A percentile compares a stretch with the other conserved stretches of the same genome.
Conservation (phyloP, 2,113 vertebrate genomes). For the Sinocyclocheilus anophthalmus region DNA sequence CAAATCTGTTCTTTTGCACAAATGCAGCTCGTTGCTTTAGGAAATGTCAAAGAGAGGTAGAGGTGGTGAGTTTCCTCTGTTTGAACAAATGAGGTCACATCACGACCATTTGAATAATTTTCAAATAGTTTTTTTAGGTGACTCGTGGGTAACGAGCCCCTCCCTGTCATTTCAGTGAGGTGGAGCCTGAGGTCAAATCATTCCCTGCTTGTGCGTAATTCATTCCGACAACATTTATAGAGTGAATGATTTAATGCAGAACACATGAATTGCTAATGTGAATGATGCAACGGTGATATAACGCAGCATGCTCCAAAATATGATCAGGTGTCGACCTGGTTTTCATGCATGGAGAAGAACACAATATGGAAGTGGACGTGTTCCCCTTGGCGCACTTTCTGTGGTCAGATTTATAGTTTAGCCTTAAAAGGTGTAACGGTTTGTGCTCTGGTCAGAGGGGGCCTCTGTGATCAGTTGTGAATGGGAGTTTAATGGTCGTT, state of each 20-base stretch:
- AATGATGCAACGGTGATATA: conserved; percentile 33
- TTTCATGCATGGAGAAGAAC: conserved; percentile 9
- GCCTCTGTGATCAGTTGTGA: background rate
- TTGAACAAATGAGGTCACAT: conserved; percentile 58
- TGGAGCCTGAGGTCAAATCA: conserved; percentile 50
- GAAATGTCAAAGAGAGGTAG: conserved; percentile 47
- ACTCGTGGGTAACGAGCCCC: conserved; percentile 26
- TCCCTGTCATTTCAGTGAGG: conserved; percentile 11
- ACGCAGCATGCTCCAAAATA: conserved; percentile 3
- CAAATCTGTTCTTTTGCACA: conserved; percentile 30
- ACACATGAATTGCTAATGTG: conserved; percentile 46
- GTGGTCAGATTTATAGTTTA: conserved; percentile 16
- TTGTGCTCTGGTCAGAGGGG: conserved; percentile 6
- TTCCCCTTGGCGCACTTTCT: conserved; percentile 14
- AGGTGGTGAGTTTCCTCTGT: conserved; percentile 34
- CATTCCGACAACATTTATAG: conserved; percentile 37
- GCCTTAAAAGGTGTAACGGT: conserved; percentile 3
- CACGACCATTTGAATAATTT: conserved; percentile 54
- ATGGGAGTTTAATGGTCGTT: conserved; percentile 1
- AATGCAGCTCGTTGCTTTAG: conserved; percentile 40
- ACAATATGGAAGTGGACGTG: background rate
- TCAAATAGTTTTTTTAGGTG: conserved; percentile 34
- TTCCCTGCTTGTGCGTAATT: conserved; percentile 32
- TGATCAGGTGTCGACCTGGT: conserved; percentile 33
- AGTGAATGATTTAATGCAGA: conserved; percentile 44